Conservation (phyloP, 2,113 vertebrate genomes). For the Podocnemis expansa region DNA sequence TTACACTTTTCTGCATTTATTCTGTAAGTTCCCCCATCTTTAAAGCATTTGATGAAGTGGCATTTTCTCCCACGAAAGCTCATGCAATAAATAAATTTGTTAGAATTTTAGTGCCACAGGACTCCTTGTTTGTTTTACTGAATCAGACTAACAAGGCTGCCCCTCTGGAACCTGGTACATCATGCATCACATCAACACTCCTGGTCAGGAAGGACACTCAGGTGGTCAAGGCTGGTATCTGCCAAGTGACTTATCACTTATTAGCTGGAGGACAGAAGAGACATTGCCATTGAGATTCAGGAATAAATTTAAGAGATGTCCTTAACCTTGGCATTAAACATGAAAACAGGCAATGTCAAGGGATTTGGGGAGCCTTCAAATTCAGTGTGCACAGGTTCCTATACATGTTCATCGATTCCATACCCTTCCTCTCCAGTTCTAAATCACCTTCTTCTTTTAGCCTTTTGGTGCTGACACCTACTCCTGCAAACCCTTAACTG, state of each 20-base stretch:
- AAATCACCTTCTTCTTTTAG: neutral
- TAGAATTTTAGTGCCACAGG: no score
- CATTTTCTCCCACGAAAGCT: no score
- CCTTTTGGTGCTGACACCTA: neutral
- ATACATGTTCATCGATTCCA: neutral
- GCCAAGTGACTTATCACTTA: neutral
- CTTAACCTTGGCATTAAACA: neutral
- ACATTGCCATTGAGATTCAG: no score
- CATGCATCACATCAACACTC: neutral
- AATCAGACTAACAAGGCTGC: no score
- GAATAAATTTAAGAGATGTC: neutral
- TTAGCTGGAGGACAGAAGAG: neutral
- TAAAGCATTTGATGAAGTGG: no score
- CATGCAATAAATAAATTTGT: no score
- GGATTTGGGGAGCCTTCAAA: neutral
- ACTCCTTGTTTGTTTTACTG: no score
- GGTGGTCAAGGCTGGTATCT: neutral
- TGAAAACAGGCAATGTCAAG: neutral
- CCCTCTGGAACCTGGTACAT: no score
- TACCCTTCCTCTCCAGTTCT: neutral
- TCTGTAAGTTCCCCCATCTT: no score
- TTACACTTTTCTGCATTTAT: no score
- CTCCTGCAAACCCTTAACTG: rapidly evolving
- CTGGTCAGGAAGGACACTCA: neutral
- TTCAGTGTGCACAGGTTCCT: neutral